Conservation (phyloP, 2,797 vertebrate genomes). For the Lepus townsendii region DNA sequence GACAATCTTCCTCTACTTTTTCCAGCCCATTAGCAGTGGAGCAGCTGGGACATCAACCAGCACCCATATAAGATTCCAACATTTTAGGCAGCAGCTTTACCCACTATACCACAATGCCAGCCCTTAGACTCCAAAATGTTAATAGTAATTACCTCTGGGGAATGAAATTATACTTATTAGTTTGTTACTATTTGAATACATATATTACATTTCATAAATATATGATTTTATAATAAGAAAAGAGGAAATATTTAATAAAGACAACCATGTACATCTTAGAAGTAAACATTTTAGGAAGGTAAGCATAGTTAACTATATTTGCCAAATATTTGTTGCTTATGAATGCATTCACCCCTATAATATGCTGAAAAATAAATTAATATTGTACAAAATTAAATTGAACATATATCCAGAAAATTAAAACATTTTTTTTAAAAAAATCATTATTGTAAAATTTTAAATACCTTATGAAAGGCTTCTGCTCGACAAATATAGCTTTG, state of each 20-base stretch:
- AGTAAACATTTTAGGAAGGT: conserved; percentile 25
- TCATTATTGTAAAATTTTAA: conserved; percentile 20
- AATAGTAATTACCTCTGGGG: not conserved
- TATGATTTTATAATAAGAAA: conserved; percentile 19
- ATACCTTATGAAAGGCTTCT: conserved; percentile 89
- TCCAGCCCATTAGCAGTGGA: too few species aligned
- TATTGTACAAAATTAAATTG: conserved; percentile 20
- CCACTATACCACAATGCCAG: too few species aligned
- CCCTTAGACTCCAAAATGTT: not conserved
- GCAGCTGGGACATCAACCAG: too few species aligned
- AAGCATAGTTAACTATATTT: conserved; percentile 50
- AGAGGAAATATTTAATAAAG: not conserved
- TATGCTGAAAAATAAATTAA: conserved; percentile 6
- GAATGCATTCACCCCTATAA: conserved; percentile 19
- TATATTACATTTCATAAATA: conserved; percentile 7
- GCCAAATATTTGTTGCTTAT: conserved; percentile 5
- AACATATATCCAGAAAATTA: conserved; percentile 50
- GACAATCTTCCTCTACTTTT: too few species aligned
- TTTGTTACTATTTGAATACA: not conserved
- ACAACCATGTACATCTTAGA: conserved; percentile 6
- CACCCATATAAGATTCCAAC: too few species aligned
- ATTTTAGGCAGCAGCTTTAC: too few species aligned
- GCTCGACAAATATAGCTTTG: conserved; percentile 89
- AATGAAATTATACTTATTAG: conserved; percentile 36
- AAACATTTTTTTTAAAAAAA: not conserved